These are phyloP conservation scores for Cerastis rubricosa DNA, from an alignment of 2,888 invertebrate genomes.

Conservation along the genomic window DNA sequence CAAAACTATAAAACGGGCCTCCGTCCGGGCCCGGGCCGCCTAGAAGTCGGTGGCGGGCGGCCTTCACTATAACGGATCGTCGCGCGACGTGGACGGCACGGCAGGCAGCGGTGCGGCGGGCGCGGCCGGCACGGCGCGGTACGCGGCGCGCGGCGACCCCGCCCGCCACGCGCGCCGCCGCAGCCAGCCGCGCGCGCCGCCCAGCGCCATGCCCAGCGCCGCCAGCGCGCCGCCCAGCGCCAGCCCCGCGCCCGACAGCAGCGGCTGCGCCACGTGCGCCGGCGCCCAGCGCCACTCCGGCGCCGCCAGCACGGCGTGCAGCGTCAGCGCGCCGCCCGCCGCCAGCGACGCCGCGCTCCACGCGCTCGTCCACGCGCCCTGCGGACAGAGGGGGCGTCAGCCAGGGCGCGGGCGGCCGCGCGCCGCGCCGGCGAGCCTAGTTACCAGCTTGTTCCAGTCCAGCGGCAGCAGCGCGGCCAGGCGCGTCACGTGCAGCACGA, in stretches of 20 bases:
- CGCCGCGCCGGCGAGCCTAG: background rate
- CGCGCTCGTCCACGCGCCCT: conserved; percentile 58
- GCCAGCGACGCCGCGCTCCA: conserved; percentile 56
- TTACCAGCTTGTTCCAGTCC: conserved; percentile 81
- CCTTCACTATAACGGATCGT: conserved; percentile 85
- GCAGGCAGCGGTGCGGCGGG: conserved; percentile 35
- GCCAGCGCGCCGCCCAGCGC: conserved; percentile 68
- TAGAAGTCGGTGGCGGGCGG: conserved; percentile 73
- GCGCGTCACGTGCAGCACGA: conserved; percentile 81
- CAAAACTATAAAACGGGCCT: conserved; percentile 68
- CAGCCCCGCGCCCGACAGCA: conserved; percentile 56
- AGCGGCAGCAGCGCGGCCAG: conserved; percentile 85
- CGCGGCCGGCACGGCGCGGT: conserved; percentile 67
- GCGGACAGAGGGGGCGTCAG: background rate
- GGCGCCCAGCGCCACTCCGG: conserved; percentile 62
- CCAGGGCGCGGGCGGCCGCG: background rate
- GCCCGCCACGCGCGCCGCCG: conserved; percentile 15
- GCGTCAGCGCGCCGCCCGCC: conserved; percentile 68
- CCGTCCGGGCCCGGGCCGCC: conserved; percentile 47
- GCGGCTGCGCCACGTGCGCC: conserved; percentile 37
- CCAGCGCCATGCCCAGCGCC: conserved; percentile 61
- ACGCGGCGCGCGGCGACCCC: conserved; percentile 53
- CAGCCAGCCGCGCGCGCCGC: conserved; percentile 63
- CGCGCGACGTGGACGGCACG: conserved; percentile 72
- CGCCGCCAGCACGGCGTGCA: conserved; percentile 71